Evolutionary conservation across 2,888 invertebrate species (phyloP).

Genomic region (Tetranychus truncatus): DNA sequence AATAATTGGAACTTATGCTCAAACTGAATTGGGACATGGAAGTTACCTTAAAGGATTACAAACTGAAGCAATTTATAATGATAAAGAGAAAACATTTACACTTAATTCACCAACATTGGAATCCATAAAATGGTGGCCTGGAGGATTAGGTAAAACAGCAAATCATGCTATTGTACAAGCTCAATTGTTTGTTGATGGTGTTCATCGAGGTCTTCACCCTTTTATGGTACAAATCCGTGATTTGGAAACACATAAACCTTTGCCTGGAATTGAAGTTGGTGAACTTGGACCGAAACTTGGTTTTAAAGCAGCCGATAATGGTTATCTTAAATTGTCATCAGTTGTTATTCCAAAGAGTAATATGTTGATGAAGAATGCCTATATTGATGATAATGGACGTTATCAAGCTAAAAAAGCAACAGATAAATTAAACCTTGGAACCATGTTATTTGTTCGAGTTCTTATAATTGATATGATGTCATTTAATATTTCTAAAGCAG

Average conservation of each 20-base stretch:
- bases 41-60: constrained; percentile 80
- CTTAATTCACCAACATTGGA: constrained; percentile 68
- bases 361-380: constrained; percentile 83
- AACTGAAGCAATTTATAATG: constrained; percentile 79
- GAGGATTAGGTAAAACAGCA: constrained; percentile 76
- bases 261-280: constrained; percentile 74
- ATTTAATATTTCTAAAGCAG: constrained; percentile 55
- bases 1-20: constrained; percentile 84
- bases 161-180: constrained; percentile 84
- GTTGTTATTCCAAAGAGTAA: constrained; percentile 70
- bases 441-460: constrained; percentile 83
- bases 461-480: constrained; percentile 60
- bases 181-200: constrained; percentile 62
- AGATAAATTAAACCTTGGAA: constrained; percentile 68
- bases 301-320: constrained; percentile 79
- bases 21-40: constrained; percentile 89
- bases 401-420: constrained; percentile 2
- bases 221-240: constrained; percentile 81
- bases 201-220: constrained; percentile 71
- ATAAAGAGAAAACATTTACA: constrained; percentile 59
- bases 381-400: constrained; percentile 41
- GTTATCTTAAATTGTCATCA: constrained; percentile 68
- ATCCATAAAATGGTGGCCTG: constrained; percentile 93
- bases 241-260: constrained; percentile 63
- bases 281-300: constrained; percentile 89